These are phyloP conservation scores for Colletes gigas DNA, from an alignment of 1,140 invertebrate species.

Conservation along the genomic window DNA sequence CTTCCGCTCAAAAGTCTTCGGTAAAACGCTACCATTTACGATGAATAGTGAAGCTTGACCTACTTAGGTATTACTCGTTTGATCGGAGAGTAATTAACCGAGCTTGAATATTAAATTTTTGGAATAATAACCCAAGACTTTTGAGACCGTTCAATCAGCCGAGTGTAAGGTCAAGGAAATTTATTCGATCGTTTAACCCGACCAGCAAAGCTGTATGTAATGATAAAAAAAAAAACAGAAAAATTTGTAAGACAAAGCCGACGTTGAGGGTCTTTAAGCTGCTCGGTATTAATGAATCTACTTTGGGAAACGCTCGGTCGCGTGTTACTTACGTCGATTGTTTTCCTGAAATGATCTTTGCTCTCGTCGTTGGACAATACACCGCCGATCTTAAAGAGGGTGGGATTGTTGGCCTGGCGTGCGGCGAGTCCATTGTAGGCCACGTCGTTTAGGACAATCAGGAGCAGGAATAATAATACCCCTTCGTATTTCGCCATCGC, in stretches of 20 bases:
- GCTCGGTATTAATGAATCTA: not conserved
- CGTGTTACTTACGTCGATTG: slow-evolving; percentile 87
- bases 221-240: too few relatives aligned
- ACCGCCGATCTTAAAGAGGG: slow-evolving; percentile 93
- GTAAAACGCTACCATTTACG: too few relatives aligned
- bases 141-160: too few relatives aligned
- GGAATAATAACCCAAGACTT: too few relatives aligned
- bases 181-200: not conserved
- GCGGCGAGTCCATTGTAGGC: slow-evolving; percentile 35
- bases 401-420: slow-evolving; percentile 83
- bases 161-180: not conserved
- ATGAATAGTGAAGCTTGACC: too few relatives aligned
- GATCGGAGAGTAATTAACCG: too few relatives aligned
- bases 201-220: too few relatives aligned
- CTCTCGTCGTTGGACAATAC: slow-evolving; percentile 92
- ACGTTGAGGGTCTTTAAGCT: not conserved
- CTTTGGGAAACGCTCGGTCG: not conserved
- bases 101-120: too few relatives aligned
- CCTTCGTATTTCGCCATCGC: slow-evolving; percentile 38
- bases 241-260: too few relatives aligned
- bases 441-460: slow-evolving; percentile 48
- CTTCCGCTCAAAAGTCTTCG: not conserved
- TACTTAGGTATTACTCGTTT: too few relatives aligned
- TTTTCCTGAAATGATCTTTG: slow-evolving; percentile 88
- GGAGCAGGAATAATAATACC: slow-evolving; percentile 40